Conservation (phyloP, 2,797 vertebrate genomes). For the Rousettus madagascariensis region DNA sequence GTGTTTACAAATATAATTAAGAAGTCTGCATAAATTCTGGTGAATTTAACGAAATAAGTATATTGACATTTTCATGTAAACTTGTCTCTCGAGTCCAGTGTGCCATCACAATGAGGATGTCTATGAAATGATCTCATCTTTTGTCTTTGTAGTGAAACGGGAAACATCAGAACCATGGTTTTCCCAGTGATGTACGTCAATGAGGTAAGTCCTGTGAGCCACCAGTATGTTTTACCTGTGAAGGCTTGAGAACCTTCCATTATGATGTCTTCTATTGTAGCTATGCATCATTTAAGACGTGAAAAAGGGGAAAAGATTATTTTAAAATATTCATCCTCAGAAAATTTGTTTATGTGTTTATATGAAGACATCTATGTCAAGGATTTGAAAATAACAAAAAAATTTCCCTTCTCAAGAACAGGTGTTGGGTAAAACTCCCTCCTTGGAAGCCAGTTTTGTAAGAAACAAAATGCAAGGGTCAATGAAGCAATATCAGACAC, state of each 20-base stretch:
- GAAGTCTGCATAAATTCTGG: neutral
- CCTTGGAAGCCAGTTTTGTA: neutral
- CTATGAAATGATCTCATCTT: neutral
- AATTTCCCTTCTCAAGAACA: neutral
- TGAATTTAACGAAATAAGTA: neutral
- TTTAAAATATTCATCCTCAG: constrained; percentile 7
- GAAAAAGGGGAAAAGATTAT: neutral
- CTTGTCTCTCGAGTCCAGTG: neutral
- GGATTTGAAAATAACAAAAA: constrained; percentile 24
- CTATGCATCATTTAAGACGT: neutral
- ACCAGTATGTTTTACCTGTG: neutral
- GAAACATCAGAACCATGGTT: constrained; percentile 88
- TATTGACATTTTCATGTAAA: neutral
- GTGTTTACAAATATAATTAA: constrained; percentile 29
- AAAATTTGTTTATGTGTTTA: neutral
- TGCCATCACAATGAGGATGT: neutral
- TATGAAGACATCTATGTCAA: neutral
- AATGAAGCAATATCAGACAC: neutral
- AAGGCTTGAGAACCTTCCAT: neutral
- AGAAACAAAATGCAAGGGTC: neutral
- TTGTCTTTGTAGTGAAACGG: constrained; percentile 85
- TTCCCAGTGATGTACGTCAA: constrained; percentile 95
- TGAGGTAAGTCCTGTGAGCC: constrained; percentile 88
- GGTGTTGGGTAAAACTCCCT: neutral
- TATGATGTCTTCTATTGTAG: neutral